phyloP scores from a whole-genome alignment of 1,140 invertebrate species.

The Ceratina australensis region DNA sequence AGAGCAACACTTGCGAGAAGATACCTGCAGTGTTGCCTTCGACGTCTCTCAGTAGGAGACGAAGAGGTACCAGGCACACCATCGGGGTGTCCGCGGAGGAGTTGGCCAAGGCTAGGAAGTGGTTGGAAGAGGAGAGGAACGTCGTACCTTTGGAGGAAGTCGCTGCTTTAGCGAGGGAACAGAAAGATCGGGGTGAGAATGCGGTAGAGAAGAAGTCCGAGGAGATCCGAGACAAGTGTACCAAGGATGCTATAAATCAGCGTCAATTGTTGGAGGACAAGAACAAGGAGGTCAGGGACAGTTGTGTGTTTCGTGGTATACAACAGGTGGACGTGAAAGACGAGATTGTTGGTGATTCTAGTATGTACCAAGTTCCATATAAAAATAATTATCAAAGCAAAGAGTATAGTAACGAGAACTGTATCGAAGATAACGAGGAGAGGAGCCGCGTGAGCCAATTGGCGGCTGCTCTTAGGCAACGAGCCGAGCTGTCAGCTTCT shows the following conservation, averaged over 20 bases:
- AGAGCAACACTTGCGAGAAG: slow-evolving; percentile 15
- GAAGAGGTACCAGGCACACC: slow-evolving; percentile 84
- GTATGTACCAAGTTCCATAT: slow-evolving; percentile 8
- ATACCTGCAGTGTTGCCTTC: not conserved
- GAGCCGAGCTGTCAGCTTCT: slow-evolving; percentile 53
- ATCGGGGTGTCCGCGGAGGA: slow-evolving; percentile 90
- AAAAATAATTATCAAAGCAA: slow-evolving; percentile 45
- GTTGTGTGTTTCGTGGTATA: slow-evolving; percentile 4
- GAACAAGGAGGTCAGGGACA: slow-evolving; percentile 55
- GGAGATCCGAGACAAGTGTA: slow-evolving; percentile 70
- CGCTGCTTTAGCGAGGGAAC: slow-evolving; percentile 6
- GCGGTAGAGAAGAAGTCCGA: slow-evolving; percentile 35
- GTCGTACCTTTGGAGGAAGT: slow-evolving; percentile 34
- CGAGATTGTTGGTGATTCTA: not conserved
- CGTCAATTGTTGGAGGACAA: slow-evolving; percentile 73
- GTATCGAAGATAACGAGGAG: slow-evolving; percentile 31
- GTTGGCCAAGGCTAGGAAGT: slow-evolving; percentile 85
- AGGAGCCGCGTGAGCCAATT: slow-evolving; percentile 50
- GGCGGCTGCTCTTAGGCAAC: slow-evolving; percentile 61
- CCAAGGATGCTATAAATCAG: slow-evolving; percentile 77
- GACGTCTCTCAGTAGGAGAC: slow-evolving; percentile 64
- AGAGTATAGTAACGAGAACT: slow-evolving; percentile 57
- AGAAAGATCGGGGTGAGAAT: not conserved
- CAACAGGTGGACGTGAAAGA: slow-evolving; percentile 5
- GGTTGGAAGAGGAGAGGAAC: slow-evolving; percentile 84